Base-by-base conservation (phyloP, 2,797 vertebrate genomes). In the Sebastes goodei region DNA sequence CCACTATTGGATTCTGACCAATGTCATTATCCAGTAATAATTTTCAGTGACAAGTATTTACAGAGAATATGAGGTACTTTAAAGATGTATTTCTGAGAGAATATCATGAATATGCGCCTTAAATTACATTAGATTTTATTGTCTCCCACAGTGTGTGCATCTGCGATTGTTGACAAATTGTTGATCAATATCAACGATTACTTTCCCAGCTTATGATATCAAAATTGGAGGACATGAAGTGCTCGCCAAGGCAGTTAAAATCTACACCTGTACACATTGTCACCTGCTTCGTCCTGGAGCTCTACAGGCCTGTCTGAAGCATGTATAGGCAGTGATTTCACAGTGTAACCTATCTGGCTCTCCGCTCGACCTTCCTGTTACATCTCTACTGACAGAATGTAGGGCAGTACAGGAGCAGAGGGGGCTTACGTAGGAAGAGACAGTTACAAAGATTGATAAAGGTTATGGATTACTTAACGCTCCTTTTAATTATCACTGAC, bases 401-500 rank as follows among this genome's bases (percentile, higher is more conserved):
- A 62, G 23, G 7, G 1, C 32, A 63, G 1, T 3, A 62, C 23
- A 23, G 27, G 60, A 33, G 30, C 71, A 76, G 42, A 73, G 46
- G 42, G 1, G 33, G 20, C 12, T 20, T 71, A 57, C 74, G 69
- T 32, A 25, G 4, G 11, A 38, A 21, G 27, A 68, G 21, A 52
- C 35, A 25, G 6, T 67, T 42, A 56, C 17, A 76, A 42, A 23
- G 65, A 62, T 17, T 38, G 11, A 64, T 82, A 42, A 80, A 23
- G 46, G 65, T 52, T 42, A 29, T 20, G 64, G 55, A 68, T 64
- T 78, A 71, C 25, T 68, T 56, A 73, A 74, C 62, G 15, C 46
- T 62, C 49, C 65, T 83, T 83, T 85, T 61, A 74, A 81, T 84
- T 71, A 63, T 32, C 21, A 57, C 25, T 14, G 8, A 71, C 76